Percentiles rank a stretch among this genome's conserved stretches.
Conservation (phyloP, 92 coral and sea anemone species). For the Plumapathes pennacea region DNA sequence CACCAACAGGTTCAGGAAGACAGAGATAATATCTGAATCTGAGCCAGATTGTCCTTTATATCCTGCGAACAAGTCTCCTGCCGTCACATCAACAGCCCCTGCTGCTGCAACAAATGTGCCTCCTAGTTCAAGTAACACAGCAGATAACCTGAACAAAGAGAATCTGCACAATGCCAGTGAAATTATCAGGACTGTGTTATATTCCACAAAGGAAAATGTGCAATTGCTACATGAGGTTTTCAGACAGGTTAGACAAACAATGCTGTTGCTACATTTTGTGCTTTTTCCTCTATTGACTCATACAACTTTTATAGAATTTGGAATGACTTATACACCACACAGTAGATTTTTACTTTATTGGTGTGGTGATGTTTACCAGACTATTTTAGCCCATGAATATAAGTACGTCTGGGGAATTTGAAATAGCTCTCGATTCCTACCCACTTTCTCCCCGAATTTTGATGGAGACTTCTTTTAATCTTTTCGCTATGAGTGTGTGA, state of each 20-base stretch:
- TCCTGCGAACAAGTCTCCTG: constrained; percentile 51
- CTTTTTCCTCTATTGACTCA: not conserved
- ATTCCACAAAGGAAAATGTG: constrained; percentile 88
- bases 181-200: constrained; percentile 81
- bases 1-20: constrained; percentile 78
- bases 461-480: too few species aligned
- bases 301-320: too few species aligned
- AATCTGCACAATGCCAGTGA: constrained; percentile 82
- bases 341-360: too few species aligned
- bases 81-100: constrained; percentile 67
- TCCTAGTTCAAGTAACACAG: constrained; percentile 39
- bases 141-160: constrained; percentile 53
- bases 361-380: too few species aligned
- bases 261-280: not conserved
- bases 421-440: too few species aligned
- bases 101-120: constrained; percentile 49
- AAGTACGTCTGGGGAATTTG: too few species aligned
- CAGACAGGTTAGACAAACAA: constrained; percentile 63
- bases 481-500: too few species aligned
- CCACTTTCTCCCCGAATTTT: too few species aligned
- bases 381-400: too few species aligned
- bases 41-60: too few species aligned
- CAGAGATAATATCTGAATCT: constrained; percentile 28
- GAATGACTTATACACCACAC: too few species aligned
- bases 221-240: constrained; percentile 93